Base-by-base conservation (phyloP, 1,140 invertebrate genomes). In the Aphis craccivora region DNA sequence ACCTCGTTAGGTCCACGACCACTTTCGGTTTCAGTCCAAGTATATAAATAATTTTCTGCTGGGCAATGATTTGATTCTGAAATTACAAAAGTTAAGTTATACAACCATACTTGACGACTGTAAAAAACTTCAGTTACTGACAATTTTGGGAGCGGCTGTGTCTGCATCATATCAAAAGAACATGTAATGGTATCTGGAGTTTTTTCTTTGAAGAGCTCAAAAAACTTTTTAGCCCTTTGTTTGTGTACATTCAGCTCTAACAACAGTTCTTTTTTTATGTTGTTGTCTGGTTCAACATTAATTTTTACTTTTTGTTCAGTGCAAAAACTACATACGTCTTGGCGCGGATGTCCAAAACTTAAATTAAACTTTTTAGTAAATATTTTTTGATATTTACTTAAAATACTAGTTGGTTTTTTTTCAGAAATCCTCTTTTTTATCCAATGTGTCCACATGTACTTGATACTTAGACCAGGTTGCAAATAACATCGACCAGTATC, bases 51-150 rank as follows among this genome's bases (percentile, higher is more conserved):
- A 43, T 94, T 94, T 93, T 94, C 95, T 92, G 94, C 89, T 94
- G 81, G 67, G 35, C 37, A 90, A 35, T 93, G 53, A 55, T 30
- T 45, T n/a, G 87, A 81, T 35, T 94, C 86, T 51, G 94, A 94
- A 89, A 93, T 89, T 22, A 95, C 94, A 43, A 95, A 94, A 14
- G 94, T 94, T 88, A 95, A 95, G 93, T 95, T 95, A 84, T 95
- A 95, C 45, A 95, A 93, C 94, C 95, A 94, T 20, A 95, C 91
- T 93, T 95, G 95, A 20, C 94, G 51, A 37, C 93, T 93, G 83
- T 95, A 95, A 94, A 93, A 94, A 40, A 91, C 93, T 35, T 94
- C 94, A 45, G 87, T 86, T 23, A 94, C 89, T 55, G 93, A 83
- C 3, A 93, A 87, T 86, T 94, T 94, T 53, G 94, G 94, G 14